Percentiles rank a stretch among this genome's conserved stretches.
Conservation (phyloP, 2,797 vertebrate genomes). For the Aulostomus chinensis region DNA sequence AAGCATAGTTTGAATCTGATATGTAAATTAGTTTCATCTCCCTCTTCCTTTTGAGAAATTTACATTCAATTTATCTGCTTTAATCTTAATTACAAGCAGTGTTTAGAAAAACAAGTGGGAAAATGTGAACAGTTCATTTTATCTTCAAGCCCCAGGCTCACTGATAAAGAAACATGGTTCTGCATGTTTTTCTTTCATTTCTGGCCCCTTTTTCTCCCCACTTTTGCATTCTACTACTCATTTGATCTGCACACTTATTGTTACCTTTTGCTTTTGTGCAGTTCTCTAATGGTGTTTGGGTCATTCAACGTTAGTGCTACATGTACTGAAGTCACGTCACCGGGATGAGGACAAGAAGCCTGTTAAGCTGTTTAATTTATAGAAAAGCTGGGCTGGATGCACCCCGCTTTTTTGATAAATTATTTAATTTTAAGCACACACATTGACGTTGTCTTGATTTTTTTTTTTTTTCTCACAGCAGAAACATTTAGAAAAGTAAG, state of each 20-base stretch:
- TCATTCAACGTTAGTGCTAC: constrained; percentile 20
- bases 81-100: constrained; percentile 23
- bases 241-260: constrained; percentile 1
- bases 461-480: background rate
- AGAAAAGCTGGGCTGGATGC: constrained; percentile 8
- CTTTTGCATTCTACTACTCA: constrained; percentile 13
- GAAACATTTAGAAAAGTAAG: background rate
- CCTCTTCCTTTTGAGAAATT: constrained; percentile 15
- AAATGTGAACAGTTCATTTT: constrained; percentile 24
- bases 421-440: constrained; percentile 13
- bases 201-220: constrained; percentile 6
- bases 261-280: background rate
- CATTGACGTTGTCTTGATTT: background rate
- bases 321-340: constrained; percentile 15
- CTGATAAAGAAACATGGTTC: constrained; percentile 16
- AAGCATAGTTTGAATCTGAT: constrained; percentile 38
- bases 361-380: constrained; percentile 4
- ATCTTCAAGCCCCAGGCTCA: constrained; percentile 14
- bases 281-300: background rate
- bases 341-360: constrained; percentile 9
- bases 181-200: constrained; percentile 48
- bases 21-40: constrained; percentile 41
- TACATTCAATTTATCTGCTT: constrained; percentile 22
- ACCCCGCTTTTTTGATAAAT: constrained; percentile 17
- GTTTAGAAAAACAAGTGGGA: constrained; percentile 16